These are phyloP conservation scores for Podotricha telesiphe DNA, from an alignment of 2,888 invertebrate species.

Conservation along the genomic window DNA sequence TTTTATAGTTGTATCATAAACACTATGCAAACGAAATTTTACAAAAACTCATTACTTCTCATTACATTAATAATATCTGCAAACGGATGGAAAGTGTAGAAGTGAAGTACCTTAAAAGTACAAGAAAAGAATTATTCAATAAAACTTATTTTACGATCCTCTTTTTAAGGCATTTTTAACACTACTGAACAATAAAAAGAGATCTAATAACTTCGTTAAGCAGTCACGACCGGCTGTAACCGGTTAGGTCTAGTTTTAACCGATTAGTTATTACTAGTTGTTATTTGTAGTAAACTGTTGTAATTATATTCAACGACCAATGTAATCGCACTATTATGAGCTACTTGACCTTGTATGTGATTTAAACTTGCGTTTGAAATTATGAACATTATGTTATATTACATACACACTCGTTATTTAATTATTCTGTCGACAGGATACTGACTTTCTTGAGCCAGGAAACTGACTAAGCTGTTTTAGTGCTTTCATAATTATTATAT, in stretches of 20 bases:
- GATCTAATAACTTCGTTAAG: constrained; percentile 5
- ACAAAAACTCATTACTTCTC: too few species aligned
- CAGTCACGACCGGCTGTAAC: constrained; percentile 1
- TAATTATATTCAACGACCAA: constrained; percentile 8
- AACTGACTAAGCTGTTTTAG: too few species aligned
- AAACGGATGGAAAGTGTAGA: too few species aligned
- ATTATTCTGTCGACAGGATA: background rate
- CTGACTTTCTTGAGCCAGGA: too few species aligned
- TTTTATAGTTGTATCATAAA: too few species aligned
- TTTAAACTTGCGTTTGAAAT: constrained; percentile 6
- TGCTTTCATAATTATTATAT: too few species aligned
- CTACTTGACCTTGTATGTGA: constrained; percentile 13
- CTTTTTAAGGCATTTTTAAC: background rate
- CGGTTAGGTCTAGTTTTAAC: constrained; percentile 24
- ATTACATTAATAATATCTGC: too few species aligned
- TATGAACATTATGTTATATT: background rate
- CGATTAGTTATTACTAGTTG: constrained; percentile 12
- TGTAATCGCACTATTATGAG: constrained; percentile 15
- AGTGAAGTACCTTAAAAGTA: background rate
- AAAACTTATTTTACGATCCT: background rate
- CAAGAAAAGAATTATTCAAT: background rate
- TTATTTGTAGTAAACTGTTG: constrained; percentile 21
- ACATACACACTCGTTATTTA: background rate
- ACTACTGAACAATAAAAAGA: background rate
- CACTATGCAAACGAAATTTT: too few species aligned